phyloP scores from a whole-genome alignment of 2,888 invertebrate genomes.

The Ommatoiulus sabulosus region DNA sequence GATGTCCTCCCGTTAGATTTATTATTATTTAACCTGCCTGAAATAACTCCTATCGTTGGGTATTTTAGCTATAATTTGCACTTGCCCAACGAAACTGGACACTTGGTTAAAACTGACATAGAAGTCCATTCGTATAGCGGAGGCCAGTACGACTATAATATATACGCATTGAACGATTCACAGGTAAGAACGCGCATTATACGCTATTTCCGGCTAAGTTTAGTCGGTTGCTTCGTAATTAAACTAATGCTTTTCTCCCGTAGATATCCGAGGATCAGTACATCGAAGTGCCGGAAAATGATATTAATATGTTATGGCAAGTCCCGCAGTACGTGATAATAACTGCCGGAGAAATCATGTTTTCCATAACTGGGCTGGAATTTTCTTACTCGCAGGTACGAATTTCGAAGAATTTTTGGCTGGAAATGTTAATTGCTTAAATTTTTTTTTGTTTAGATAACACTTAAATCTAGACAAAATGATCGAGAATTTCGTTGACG shows the following conservation, averaged over 20 bases:
- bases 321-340: slow-evolving; percentile 93
- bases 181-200: background rate
- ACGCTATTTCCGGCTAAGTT: background rate
- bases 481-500: background rate
- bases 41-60: background rate
- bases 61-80: background rate
- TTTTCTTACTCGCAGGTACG: slow-evolving; percentile 91
- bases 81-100: background rate
- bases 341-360: slow-evolving; percentile 94
- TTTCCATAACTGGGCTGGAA: slow-evolving; percentile 93
- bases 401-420: background rate
- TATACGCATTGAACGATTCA: background rate
- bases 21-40: background rate
- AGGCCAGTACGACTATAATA: background rate
- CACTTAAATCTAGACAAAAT: background rate
- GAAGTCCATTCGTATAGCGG: background rate
- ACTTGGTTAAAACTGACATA: background rate
- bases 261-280: background rate
- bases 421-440: background rate
- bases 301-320: slow-evolving; percentile 84
- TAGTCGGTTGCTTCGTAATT: background rate
- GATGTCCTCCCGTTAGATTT: background rate
- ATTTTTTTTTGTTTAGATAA: too few relatives aligned
- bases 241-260: background rate
- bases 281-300: slow-evolving; percentile 71